phyloP scores from a whole-genome alignment of 2,113 vertebrate species.

The Silurus meridionalis region DNA sequence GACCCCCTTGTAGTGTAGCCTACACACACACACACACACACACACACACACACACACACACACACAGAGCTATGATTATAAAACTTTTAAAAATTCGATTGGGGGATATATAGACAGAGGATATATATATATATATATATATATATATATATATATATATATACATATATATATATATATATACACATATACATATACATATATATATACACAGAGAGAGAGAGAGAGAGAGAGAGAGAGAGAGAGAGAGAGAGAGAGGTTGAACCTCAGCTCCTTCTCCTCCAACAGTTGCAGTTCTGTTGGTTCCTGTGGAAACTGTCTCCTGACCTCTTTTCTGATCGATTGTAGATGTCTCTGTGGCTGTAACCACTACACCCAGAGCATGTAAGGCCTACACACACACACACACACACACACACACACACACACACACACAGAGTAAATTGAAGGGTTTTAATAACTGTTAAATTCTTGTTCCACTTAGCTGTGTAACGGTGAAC shows the following conservation, averaged over 20 bases:
- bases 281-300: conserved; percentile 35
- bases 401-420: conserved; percentile 9
- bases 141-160: too few relatives aligned
- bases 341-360: conserved; percentile 69
- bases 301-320: conserved; percentile 48
- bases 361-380: conserved; percentile 85
- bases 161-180: too few relatives aligned
- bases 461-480: background rate
- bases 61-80: background rate
- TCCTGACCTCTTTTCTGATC: conserved; percentile 70
- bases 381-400: conserved; percentile 83
- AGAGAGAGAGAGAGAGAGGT: background rate
- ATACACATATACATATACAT: too few relatives aligned
- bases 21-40: conserved; percentile 42
- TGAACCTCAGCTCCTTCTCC: conserved; percentile 39
- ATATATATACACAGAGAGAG: background rate
- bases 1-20: conserved; percentile 78
- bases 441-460: background rate
- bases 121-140: too few relatives aligned
- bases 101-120: too few relatives aligned
- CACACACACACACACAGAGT: conserved; percentile 8
- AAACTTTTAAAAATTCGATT: background rate
- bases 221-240: background rate
- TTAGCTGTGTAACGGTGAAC: background rate
- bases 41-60: conserved; percentile 10